Evolutionary conservation across 2,797 vertebrate species (phyloP), one percentile per base, ranked within the genome.

Genomic region (Macropus fuliginosus): DNA sequence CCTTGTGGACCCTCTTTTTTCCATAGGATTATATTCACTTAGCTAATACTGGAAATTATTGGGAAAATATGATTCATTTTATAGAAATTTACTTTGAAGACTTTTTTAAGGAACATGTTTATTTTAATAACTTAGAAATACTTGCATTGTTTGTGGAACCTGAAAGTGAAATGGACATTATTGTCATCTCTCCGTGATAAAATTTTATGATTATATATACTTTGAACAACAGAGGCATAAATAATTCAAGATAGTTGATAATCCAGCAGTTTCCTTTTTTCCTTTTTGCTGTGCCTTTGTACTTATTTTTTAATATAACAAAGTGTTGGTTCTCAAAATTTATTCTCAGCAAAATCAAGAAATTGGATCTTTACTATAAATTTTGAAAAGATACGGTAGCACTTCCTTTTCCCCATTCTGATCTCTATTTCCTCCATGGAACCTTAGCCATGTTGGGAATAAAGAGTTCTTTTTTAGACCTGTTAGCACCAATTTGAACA

Each of bases 371-470:
- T 46, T 81, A 95, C 28, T 10, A 59, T 95, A 29, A 93, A n/a
- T 91, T 46, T 54, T 92, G 87, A 93, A 24, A 95, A 24, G 11
- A 92, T 3, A 91, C 90, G 27, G 56, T 93, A 92, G 9, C 62
- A 56, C 34, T 12, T 95, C 18, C 16, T 28, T 13, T 91, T 92
- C 90, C 81, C 24, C 74, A 5, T 66, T 21, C 52, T 8, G 29
- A 87, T 95, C 93, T 18, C 50, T 5, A 29, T 94, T 27, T 55
- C 21, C 74, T 95, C 29, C 29, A 92, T 95, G 59, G 54, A 94
- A 57, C 11, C 3, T 6, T 57, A 54, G 13, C 56, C 56, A 92
- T 92, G 91, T 62, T 95, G n/a, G 8, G 40, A 81, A 81, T 46
- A 46, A 81, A 81, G n/a, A 81, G 2, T 81, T 46, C 40, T 31